A percentile compares a stretch with the other conserved stretches of the same genome.
These are phyloP conservation scores for Mythimna ferrago DNA, from an alignment of 2,888 invertebrate species.

Conservation along the genomic window DNA sequence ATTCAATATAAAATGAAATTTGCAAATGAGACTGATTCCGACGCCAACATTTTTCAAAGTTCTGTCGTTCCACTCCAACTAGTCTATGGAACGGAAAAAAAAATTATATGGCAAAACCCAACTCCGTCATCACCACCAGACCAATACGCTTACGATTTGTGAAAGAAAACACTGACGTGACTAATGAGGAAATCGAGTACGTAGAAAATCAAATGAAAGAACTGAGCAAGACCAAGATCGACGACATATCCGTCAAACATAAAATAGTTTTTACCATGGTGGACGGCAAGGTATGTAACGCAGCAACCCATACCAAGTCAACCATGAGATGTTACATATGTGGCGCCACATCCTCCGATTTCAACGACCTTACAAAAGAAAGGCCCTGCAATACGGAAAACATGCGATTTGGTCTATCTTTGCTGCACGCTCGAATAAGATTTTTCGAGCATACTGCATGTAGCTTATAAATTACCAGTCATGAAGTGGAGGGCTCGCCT, in stretches of 20 bases:
- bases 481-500: conserved; percentile 51
- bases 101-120: too few relatives aligned
- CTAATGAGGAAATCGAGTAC: conserved; percentile 25
- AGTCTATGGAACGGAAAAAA: conserved; percentile 33
- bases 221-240: neutral
- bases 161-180: conserved; percentile 33
- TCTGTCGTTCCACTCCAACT: conserved; percentile 44
- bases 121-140: neutral
- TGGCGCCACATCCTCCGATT: conserved; percentile 39
- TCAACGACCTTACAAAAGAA: too few relatives aligned
- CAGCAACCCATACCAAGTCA: conserved; percentile 66
- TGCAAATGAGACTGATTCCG: conserved; percentile 14
- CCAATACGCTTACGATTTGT: conserved; percentile 59
- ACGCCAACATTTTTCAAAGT: conserved; percentile 23
- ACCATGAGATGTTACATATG: conserved; percentile 67
- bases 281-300: conserved; percentile 64
- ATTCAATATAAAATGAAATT: conserved; percentile 25
- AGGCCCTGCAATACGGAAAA: too few relatives aligned
- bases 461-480: too few relatives aligned
- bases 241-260: too few relatives aligned
- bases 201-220: conserved; percentile 37
- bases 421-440: conserved; percentile 56
- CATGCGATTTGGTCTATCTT: conserved; percentile 21
- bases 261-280: too few relatives aligned
- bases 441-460: conserved; percentile 47